These are phyloP conservation scores for Rhea americana DNA, from an alignment of 2,113 vertebrate genomes.

Conservation along the genomic window DNA sequence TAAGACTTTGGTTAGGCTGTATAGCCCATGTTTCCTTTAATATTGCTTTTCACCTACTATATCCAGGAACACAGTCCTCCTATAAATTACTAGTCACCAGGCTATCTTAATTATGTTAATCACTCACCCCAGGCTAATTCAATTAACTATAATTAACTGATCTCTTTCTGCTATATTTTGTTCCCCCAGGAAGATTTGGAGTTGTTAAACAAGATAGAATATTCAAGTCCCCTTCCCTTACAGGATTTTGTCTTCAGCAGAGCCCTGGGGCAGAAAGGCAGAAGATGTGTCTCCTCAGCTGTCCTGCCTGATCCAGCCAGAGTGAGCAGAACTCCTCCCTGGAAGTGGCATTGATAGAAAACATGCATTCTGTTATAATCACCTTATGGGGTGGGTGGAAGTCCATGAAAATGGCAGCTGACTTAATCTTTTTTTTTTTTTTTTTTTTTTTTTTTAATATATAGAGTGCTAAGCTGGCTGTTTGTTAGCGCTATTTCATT, in stretches of 20 bases:
- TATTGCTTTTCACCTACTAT: neutral
- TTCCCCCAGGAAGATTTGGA: neutral
- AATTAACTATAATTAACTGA: slow-evolving; percentile 54
- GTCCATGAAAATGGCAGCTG: neutral
- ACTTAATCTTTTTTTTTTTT: neutral
- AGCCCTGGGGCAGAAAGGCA: neutral
- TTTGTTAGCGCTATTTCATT: neutral
- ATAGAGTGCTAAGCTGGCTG: neutral
- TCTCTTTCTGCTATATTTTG: slow-evolving; percentile 26
- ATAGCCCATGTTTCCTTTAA: neutral
- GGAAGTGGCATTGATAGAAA: neutral
- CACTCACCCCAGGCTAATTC: slow-evolving; percentile 32
- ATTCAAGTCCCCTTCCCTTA: neutral
- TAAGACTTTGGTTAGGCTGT: neutral
- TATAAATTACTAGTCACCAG: slow-evolving; percentile 7
- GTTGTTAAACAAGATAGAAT: slow-evolving; percentile 31
- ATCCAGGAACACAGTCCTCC: neutral
- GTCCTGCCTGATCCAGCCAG: neutral
- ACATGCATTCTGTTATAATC: neutral
- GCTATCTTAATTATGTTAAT: slow-evolving; percentile 53
- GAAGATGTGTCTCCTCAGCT: neutral
- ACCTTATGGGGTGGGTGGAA: neutral
- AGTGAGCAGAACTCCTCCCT: neutral
- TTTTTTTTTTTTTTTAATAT: too few species aligned
- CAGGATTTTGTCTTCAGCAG: neutral